phyloP scores from a whole-genome alignment of 2,113 vertebrate species.

The Cyphomyrus plagiostoma region DNA sequence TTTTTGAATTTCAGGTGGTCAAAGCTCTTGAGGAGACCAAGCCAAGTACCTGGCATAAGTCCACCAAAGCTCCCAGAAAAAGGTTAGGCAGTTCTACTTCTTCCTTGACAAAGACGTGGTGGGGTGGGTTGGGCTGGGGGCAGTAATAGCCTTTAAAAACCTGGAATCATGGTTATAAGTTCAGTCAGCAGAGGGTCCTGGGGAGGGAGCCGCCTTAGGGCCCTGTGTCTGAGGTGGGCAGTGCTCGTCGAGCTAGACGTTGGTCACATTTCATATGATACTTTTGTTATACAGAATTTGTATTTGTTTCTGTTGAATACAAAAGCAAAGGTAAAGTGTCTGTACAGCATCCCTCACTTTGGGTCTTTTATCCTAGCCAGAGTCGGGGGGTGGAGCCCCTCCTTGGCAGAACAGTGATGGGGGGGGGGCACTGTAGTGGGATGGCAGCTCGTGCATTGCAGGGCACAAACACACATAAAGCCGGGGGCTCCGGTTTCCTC shows the following conservation, averaged over 20 bases:
- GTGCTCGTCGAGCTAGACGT: not conserved
- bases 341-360: not conserved
- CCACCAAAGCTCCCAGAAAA: constrained; percentile 14
- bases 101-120: not conserved
- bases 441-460: not conserved
- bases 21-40: constrained; percentile 15
- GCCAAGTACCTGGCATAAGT: constrained; percentile 19
- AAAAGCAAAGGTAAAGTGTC: not conserved
- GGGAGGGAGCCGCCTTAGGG: too few relatives aligned
- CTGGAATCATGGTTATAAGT: not conserved
- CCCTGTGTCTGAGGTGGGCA: not conserved
- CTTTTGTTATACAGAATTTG: not conserved
- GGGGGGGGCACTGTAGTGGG: not conserved
- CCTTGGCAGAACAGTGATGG: not conserved
- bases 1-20: constrained; percentile 17
- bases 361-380: not conserved
- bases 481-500: too few relatives aligned
- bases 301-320: not conserved
- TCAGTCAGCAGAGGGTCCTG: not conserved
- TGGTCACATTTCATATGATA: not conserved
- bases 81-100: not conserved
- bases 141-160: not conserved
- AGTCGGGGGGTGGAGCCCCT: not conserved
- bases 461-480: not conserved
- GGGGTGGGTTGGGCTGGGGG: not conserved